These are phyloP conservation scores for Pantelozetes paolii DNA, from an alignment of 2,888 invertebrate genomes.

Conservation along the genomic window DNA sequence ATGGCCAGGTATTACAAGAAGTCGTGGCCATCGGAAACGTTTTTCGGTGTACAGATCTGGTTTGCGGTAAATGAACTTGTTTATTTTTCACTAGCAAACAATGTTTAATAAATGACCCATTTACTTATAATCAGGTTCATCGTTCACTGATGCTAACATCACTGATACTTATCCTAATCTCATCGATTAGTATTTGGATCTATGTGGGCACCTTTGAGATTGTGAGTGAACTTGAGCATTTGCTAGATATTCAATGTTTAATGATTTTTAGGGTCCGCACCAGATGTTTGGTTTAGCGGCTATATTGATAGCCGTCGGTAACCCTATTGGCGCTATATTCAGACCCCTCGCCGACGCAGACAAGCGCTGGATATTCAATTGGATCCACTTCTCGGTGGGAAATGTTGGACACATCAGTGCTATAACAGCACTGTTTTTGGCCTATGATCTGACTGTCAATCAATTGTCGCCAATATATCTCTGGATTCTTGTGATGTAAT, in stretches of 20 bases:
- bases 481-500: slow-evolving; percentile 33
- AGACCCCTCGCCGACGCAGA: slow-evolving; percentile 78
- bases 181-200: slow-evolving; percentile 74
- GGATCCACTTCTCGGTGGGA: slow-evolving; percentile 83
- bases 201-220: slow-evolving; percentile 59
- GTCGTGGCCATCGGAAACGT: slow-evolving; percentile 75
- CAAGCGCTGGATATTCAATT: slow-evolving; percentile 79
- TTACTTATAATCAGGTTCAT: slow-evolving; percentile 62
- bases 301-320: slow-evolving; percentile 58
- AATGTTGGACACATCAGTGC: slow-evolving; percentile 80
- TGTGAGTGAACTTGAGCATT: slow-evolving; percentile 40
- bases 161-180: slow-evolving; percentile 71
- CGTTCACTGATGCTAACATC: slow-evolving; percentile 76
- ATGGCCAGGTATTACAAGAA: slow-evolving; percentile 82
- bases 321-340: slow-evolving; percentile 80
- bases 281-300: slow-evolving; percentile 40
- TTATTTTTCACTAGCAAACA: neutral
- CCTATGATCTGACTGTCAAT: slow-evolving; percentile 71
- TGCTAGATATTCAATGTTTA: neutral
- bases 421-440: slow-evolving; percentile 52
- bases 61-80: slow-evolving; percentile 71
- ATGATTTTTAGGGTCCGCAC: slow-evolving; percentile 35
- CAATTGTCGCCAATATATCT: slow-evolving; percentile 29
- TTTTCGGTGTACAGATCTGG: slow-evolving; percentile 86
- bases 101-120: neutral